Evolutionary conservation across 2,797 vertebrate species (phyloP).

Genomic region (Danionella dracula): DNA sequence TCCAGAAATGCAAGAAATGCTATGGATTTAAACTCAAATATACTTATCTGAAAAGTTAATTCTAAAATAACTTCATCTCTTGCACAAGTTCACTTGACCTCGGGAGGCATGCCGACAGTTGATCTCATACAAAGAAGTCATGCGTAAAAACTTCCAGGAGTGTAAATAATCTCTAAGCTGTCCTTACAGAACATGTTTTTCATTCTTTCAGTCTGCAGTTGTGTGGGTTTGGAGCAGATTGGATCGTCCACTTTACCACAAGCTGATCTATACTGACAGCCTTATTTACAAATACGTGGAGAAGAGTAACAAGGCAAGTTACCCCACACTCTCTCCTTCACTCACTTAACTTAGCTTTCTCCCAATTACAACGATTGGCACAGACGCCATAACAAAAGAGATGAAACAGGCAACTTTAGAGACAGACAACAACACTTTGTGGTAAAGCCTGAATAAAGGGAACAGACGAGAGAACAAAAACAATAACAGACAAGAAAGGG

Average conservation of each 20-base stretch:
- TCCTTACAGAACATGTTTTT: conserved; percentile 23
- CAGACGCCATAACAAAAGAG: conserved; percentile 45
- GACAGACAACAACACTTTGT: conserved; percentile 38
- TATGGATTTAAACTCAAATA: too few species aligned
- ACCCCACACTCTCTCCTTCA: conserved; percentile 31
- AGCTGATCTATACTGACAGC: conserved; percentile 53
- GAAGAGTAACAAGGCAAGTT: conserved; percentile 54
- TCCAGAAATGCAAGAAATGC: too few species aligned
- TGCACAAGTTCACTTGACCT: conserved; percentile 28
- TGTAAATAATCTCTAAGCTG: conserved; percentile 33
- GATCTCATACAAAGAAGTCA: conserved; percentile 17
- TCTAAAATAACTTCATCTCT: background rate
- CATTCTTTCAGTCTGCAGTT: conserved; percentile 12
- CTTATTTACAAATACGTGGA: conserved; percentile 56
- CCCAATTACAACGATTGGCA: conserved; percentile 60
- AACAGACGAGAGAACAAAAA: conserved; percentile 29
- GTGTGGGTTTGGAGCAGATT: conserved; percentile 23
- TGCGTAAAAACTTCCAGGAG: conserved; percentile 17
- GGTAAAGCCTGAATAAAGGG: conserved; percentile 38
- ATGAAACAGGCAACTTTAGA: conserved; percentile 42
- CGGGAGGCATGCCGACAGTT: conserved; percentile 15
- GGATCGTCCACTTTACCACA: conserved; percentile 36
- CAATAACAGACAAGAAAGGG: conserved; percentile 46
- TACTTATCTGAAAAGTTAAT: too few species aligned
- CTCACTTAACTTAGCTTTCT: conserved; percentile 52